Evolutionary conservation across 2,113 vertebrate genomes (phyloP), one percentile per base, ranked within the genome.

Genomic region (crab-eating macaque (Macaca fascicularis)): DNA sequence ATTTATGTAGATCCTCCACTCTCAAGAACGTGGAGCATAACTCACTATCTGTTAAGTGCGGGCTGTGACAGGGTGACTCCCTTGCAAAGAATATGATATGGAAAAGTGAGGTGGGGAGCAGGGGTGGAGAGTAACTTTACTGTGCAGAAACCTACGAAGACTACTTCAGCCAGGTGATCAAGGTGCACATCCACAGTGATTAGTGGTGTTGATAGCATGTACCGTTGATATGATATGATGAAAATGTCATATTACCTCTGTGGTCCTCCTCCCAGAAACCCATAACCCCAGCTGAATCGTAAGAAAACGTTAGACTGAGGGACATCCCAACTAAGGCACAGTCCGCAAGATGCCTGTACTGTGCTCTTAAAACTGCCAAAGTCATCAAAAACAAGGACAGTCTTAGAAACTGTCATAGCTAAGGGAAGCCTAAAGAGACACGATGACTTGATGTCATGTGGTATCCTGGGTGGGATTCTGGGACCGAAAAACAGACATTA

Each of bases 81-180:
- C 6, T 87, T 83, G 32, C 38, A 69, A 76, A 52, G 22, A 70
- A 19, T 10, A 30, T 1, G 14, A 8, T 19, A 10, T 38, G 27
- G 40, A 30, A 72, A 43, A 0, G 10, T 35, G 17, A 2, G 2
- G 14, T 27, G 2, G 3, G 22, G 8, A 19, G 45, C 52, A 55
- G 12, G 4, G 3, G 1, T 13, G 14, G 2, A 6, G 4, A 27
- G 57, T 20, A 43, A 59, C 19, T 38, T 61, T 40, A 50, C 0
- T 55, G 6, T n/a, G 57, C 1, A 70, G n/a, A 52, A 57, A 43
- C 10, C 11, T 32, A 57, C 38, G 32, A 72, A 38, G 17, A 32
- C n/a, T 10, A 16, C 38, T 22, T 67, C 79, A 27, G 10, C 12
- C 20, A 32, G 50, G 35, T 8, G 2, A 35, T 43, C 25, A 48